Conservation (phyloP, 2,113 vertebrate genomes). For the Oxyura jamaicensis region DNA sequence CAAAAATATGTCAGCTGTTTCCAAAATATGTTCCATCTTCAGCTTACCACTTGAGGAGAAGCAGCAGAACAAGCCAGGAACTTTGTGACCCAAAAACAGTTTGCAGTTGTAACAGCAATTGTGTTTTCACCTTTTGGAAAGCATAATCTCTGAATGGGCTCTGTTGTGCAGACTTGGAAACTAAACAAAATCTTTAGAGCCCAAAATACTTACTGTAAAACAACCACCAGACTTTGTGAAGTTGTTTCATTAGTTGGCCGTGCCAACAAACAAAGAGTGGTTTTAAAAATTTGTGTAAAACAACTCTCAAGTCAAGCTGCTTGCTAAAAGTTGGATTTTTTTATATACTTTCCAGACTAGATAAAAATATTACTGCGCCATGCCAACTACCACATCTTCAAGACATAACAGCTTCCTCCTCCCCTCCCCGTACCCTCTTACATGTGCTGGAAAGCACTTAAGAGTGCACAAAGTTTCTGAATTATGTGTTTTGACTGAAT, state of each 20-base stretch:
- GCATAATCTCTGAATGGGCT: neutral
- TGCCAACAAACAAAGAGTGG: neutral
- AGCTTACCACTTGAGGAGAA: neutral
- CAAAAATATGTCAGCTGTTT: neutral
- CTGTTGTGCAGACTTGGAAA: neutral
- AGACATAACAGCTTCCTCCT: neutral
- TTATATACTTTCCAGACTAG: neutral
- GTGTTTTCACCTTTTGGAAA: neutral
- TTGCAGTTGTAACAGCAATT: neutral
- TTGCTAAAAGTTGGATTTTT: neutral
- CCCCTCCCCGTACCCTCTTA: neutral
- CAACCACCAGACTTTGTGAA: neutral
- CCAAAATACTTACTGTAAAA: neutral
- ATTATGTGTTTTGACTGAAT: fast-evolving
- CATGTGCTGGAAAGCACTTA: neutral
- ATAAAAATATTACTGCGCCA: neutral
- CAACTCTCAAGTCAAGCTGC: neutral
- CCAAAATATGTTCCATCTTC: neutral
- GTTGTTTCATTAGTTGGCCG: neutral
- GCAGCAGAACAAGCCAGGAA: neutral
- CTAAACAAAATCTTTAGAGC: neutral
- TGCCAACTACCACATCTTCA: neutral
- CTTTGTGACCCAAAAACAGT: neutral
- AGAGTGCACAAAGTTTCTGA: neutral
- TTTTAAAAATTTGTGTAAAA: neutral